Conservation (phyloP, 92 coral and sea anemone genomes). For the Phenganax marumi region DNA sequence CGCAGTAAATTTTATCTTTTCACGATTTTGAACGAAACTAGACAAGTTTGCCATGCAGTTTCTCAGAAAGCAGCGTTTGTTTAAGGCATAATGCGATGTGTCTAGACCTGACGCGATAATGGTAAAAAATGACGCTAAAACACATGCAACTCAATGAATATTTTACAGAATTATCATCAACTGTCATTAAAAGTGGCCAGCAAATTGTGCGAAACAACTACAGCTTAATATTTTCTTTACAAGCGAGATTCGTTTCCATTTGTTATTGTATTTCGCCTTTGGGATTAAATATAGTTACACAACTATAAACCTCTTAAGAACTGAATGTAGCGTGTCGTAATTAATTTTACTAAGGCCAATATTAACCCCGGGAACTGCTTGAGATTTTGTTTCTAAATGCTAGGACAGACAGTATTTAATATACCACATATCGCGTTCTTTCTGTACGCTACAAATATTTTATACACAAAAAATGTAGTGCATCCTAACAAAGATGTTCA, state of each 20-base stretch:
- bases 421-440: conserved; percentile 12
- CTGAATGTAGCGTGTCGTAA: conserved; percentile 1
- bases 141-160: not conserved
- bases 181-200: not conserved
- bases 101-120: not conserved
- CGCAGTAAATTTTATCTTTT: not conserved
- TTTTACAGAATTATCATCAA: not conserved
- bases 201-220: too few relatives aligned
- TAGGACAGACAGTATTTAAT: not conserved
- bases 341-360: not conserved
- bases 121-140: conserved; percentile 12
- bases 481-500: not conserved
- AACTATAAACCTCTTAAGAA: not conserved
- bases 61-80: conserved; percentile 24
- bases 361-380: not conserved
- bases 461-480: not conserved
- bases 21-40: not conserved
- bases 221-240: too few relatives aligned
- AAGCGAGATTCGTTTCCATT: too few relatives aligned
- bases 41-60: conserved; percentile 40
- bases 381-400: not conserved
- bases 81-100: not conserved
- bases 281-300: conserved; percentile 14
- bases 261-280: conserved; percentile 5
- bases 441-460: not conserved